Percentiles rank a stretch among this genome's conserved stretches.
Evolutionary conservation across 2,888 invertebrate species (phyloP).

Genomic region (Plemyria rubiginata): DNA sequence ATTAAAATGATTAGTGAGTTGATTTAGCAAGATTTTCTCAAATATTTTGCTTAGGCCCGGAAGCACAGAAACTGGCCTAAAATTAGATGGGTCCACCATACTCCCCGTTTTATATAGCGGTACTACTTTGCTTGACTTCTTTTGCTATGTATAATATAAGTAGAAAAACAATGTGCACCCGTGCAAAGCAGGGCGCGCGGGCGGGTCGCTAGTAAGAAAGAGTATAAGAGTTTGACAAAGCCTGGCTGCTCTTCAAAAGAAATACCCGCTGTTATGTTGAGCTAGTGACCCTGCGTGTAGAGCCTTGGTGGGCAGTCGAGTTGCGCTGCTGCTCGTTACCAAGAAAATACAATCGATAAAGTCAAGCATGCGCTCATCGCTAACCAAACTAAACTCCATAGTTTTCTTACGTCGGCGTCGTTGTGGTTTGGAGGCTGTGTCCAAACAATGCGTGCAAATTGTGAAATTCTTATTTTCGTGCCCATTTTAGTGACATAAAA

Average conservation of each 20-base stretch:
- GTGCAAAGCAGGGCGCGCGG: no score
- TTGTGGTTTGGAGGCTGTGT: conserved; percentile 43
- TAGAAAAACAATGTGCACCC: no score
- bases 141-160: no score
- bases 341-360: conserved; percentile 67
- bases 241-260: neutral
- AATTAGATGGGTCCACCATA: no score
- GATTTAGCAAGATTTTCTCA: no score
- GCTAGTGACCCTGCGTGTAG: conserved; percentile 1
- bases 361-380: conserved; percentile 67
- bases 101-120: no score
- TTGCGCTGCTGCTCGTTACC: conserved; percentile 60
- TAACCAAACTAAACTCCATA: conserved; percentile 36
- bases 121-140: no score
- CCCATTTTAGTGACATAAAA: conserved; percentile 48
- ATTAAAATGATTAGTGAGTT: no score
- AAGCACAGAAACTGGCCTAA: no score
- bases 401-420: neutral
- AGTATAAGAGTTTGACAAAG: neutral
- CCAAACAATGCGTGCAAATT: conserved; percentile 63
- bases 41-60: no score
- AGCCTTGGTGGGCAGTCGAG: conserved; percentile 32
- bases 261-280: neutral
- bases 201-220: no score
- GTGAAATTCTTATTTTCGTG: conserved; percentile 51